These are phyloP conservation scores for Parthenolecanium corni DNA, from an alignment of 2,888 invertebrate species.

Conservation along the genomic window DNA sequence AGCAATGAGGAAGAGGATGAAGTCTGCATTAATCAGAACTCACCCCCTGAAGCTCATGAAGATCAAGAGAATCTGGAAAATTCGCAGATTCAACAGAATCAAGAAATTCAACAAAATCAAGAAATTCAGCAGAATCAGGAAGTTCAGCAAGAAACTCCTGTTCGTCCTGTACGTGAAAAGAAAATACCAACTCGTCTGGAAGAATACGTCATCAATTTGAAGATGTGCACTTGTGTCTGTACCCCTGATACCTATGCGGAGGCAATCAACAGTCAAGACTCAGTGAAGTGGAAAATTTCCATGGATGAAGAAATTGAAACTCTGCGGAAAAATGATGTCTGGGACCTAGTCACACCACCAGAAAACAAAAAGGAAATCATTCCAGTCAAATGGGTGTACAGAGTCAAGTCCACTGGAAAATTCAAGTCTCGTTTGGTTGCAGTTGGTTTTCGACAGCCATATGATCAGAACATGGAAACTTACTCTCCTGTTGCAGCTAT, in stretches of 20 bases:
- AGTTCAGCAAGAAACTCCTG: background rate
- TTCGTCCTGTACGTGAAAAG: background rate
- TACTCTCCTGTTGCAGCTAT: slow-evolving; percentile 10
- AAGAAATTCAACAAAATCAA: background rate
- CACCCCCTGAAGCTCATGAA: background rate
- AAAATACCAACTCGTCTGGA: background rate
- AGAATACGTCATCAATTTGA: background rate
- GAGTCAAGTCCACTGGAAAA: background rate
- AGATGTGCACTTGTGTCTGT: background rate
- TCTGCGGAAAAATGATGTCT: background rate
- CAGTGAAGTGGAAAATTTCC: background rate
- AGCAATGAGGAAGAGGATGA: background rate
- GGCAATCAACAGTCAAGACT: background rate
- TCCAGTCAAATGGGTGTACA: background rate
- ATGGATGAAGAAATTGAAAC: slow-evolving; percentile 4
- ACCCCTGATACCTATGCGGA: background rate
- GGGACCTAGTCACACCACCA: background rate
- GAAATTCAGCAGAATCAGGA: background rate
- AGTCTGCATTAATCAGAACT: background rate
- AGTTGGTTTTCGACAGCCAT: slow-evolving; percentile 30
- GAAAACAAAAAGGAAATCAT: background rate
- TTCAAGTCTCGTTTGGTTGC: slow-evolving; percentile 13
- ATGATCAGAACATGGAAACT: background rate
- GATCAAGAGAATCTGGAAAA: background rate
- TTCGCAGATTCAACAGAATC: background rate